Conservation (phyloP, 2,888 invertebrate species). For the Coleophora flavipennella region DNA sequence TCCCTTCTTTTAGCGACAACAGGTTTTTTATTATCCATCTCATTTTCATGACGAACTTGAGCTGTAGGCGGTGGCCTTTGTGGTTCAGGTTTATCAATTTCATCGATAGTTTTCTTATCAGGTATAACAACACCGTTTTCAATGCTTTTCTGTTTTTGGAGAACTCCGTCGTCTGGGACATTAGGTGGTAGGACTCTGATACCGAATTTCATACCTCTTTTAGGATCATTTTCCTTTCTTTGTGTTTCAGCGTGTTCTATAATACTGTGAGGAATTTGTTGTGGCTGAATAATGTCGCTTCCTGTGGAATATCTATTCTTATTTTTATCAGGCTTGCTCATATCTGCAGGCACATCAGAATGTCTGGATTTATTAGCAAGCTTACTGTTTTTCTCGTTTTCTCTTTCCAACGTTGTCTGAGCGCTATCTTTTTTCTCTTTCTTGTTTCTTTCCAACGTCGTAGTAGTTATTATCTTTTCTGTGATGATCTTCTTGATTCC, state of each 20-base stretch:
- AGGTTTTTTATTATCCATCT: constrained; percentile 58
- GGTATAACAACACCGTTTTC: constrained; percentile 51
- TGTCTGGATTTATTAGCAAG: constrained; percentile 47
- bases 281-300: constrained; percentile 51
- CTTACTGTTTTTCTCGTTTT: constrained; percentile 63
- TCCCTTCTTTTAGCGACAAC: constrained; percentile 68
- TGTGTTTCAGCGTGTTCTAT: constrained; percentile 66
- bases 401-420: constrained; percentile 58
- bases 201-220: constrained; percentile 77
- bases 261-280: constrained; percentile 46
- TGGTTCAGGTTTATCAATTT: constrained; percentile 55
- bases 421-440: constrained; percentile 54
- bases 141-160: constrained; percentile 49
- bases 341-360: constrained; percentile 40
- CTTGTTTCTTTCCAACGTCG: constrained; percentile 60
- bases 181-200: constrained; percentile 77
- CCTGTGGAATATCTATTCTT: constrained; percentile 53
- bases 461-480: constrained; percentile 59
- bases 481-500: constrained; percentile 66
- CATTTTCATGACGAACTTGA: constrained; percentile 68
- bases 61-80: constrained; percentile 40
- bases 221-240: constrained; percentile 70
- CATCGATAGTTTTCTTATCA: constrained; percentile 50
- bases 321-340: constrained; percentile 54
- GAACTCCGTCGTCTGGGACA: constrained; percentile 64